phyloP scores from a whole-genome alignment of 2,797 vertebrate species.

The Mallotus villosus region DNA sequence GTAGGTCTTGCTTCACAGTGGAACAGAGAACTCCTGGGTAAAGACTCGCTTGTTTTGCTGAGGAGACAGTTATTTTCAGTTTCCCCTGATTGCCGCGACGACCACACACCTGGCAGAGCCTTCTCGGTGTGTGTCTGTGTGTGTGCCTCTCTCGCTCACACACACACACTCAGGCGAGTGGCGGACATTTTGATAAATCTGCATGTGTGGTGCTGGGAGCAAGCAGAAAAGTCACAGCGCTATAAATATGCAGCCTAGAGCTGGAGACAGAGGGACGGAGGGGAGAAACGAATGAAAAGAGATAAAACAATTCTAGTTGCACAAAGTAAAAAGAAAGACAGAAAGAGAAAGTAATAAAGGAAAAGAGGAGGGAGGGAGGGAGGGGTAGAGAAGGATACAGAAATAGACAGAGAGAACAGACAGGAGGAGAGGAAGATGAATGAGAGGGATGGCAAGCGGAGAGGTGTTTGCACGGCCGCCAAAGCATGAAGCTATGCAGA shows the following conservation, averaged over 20 bases:
- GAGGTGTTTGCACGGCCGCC: slow-evolving; percentile 32
- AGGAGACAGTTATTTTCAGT: slow-evolving; percentile 6
- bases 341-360: neutral
- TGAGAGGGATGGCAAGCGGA: neutral
- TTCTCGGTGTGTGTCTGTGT: slow-evolving; percentile 14
- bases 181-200: slow-evolving; percentile 45
- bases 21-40: slow-evolving; percentile 16
- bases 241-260: slow-evolving; percentile 41
- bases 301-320: neutral
- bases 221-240: slow-evolving; percentile 28
- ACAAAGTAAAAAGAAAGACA: neutral
- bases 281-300: neutral
- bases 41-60: slow-evolving; percentile 25
- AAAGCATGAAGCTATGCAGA: slow-evolving; percentile 37
- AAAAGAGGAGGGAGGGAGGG: neutral
- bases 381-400: neutral
- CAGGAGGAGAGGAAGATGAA: neutral
- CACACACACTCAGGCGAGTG: neutral
- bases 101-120: slow-evolving; percentile 44
- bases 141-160: neutral
- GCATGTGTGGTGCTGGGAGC: slow-evolving; percentile 44
- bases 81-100: slow-evolving; percentile 29
- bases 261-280: neutral
- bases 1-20: neutral
- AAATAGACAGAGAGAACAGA: neutral